A percentile compares a stretch with the other conserved stretches of the same genome.
Evolutionary conservation across 92 coral and sea anemone species (phyloP).

Genomic region (Pocillopora meandrina): DNA sequence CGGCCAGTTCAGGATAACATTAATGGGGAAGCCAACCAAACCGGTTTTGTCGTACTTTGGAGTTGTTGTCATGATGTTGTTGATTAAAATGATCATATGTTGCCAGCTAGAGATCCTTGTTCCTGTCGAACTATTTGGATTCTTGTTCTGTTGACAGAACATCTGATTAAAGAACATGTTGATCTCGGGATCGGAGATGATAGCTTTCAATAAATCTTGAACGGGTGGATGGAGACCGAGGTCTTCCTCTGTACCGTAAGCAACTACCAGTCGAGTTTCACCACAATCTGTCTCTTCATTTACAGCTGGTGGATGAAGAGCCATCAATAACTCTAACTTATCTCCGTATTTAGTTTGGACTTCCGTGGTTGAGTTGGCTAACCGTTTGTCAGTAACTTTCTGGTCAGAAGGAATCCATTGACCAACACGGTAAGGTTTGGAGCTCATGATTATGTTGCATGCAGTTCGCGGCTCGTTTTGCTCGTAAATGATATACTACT

Average conservation of each 20-base stretch:
- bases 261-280: too few relatives aligned
- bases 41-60: slow-evolving; percentile 49
- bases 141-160: too few relatives aligned
- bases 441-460: slow-evolving; percentile 17
- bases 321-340: too few relatives aligned
- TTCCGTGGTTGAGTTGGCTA: slow-evolving; percentile 45
- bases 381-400: slow-evolving; percentile 57
- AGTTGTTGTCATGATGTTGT: slow-evolving; percentile 57
- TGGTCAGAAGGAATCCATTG: slow-evolving; percentile 62
- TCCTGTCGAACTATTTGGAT: not conserved
- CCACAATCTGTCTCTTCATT: too few relatives aligned
- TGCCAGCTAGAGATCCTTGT: slow-evolving; percentile 57
- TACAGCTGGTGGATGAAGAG: too few relatives aligned
- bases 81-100: slow-evolving; percentile 51
- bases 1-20: slow-evolving; percentile 61
- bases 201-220: too few relatives aligned
- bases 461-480: slow-evolving; percentile 43
- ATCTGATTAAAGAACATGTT: too few relatives aligned
- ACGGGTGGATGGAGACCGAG: too few relatives aligned
- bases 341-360: slow-evolving; percentile 30
- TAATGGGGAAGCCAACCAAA: slow-evolving; percentile 61
- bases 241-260: too few relatives aligned
- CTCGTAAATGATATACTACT: not conserved
- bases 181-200: too few relatives aligned
- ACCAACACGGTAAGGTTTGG: not conserved